Conservation (phyloP, 2,888 invertebrate species). For the Ectemnius cavifrons region DNA sequence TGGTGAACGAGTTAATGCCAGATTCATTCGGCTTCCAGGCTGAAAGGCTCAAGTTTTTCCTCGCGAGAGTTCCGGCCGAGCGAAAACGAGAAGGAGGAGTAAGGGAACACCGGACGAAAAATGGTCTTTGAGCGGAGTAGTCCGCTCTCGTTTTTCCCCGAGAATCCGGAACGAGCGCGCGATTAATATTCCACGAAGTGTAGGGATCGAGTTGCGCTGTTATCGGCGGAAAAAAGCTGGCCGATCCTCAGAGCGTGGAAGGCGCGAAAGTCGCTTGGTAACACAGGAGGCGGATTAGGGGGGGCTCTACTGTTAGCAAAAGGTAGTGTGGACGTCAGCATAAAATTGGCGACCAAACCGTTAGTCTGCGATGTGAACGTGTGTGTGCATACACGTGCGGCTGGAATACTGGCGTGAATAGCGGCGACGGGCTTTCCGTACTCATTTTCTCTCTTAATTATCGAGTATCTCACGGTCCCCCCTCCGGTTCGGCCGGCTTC, state of each 20-base stretch:
- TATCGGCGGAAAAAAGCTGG: constrained; percentile 44
- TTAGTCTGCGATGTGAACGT: constrained; percentile 9
- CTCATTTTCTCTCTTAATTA: constrained; percentile 55
- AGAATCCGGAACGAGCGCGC: constrained; percentile 16
- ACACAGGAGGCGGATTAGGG: constrained; percentile 34
- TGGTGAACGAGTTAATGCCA: too few relatives aligned
- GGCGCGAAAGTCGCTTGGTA: constrained; percentile 23
- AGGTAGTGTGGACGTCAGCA: constrained; percentile 12
- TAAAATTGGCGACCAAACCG: neutral
- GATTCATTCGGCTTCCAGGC: too few relatives aligned
- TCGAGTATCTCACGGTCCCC: constrained; percentile 47
- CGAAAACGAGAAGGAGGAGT: too few relatives aligned
- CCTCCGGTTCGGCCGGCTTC: neutral
- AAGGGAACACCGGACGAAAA: too few relatives aligned
- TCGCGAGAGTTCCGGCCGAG: too few relatives aligned
- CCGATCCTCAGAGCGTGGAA: neutral
- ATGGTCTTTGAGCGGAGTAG: too few relatives aligned
- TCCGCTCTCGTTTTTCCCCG: constrained; percentile 1
- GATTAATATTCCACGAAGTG: constrained; percentile 50
- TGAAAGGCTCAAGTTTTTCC: too few relatives aligned
- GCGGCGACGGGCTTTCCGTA: constrained; percentile 30
- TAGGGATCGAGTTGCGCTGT: constrained; percentile 44
- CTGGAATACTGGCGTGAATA: neutral
- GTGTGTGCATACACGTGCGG: neutral
- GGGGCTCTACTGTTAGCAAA: neutral